Conservation (phyloP, 2,888 invertebrate species). For the Aquatica leii region DNA sequence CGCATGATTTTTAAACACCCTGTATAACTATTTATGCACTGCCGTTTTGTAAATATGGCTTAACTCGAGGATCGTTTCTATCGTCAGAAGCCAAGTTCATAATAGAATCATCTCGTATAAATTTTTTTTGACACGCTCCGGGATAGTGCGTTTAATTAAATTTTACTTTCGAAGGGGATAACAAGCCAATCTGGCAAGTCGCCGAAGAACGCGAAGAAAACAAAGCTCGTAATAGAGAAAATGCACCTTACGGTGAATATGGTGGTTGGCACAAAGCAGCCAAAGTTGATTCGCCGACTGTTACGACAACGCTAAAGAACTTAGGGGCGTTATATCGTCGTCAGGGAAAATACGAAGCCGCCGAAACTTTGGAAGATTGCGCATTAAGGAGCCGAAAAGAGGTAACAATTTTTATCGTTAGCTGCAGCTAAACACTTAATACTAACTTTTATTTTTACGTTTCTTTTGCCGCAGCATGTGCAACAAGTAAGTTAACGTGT, state of each 20-base stretch:
- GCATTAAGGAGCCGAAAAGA: slow-evolving; percentile 95
- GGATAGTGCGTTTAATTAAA: too few species aligned
- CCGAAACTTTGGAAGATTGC: slow-evolving; percentile 98
- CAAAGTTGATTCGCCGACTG: slow-evolving; percentile 96
- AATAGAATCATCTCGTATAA: too few species aligned
- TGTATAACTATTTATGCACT: slow-evolving; percentile 39
- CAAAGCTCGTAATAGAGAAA: slow-evolving; percentile 85
- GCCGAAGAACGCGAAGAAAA: slow-evolving; percentile 99
- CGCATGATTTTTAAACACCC: slow-evolving; percentile 41
- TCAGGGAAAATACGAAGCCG: slow-evolving; percentile 99
- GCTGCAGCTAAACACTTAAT: slow-evolving; percentile 20
- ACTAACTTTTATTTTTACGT: slow-evolving; percentile 12
- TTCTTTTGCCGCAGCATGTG: slow-evolving; percentile 66
- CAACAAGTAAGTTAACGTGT: slow-evolving; percentile 69
- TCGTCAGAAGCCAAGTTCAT: too few species aligned
- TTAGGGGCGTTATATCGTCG: slow-evolving; percentile 96
- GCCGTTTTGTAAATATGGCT: neutral
- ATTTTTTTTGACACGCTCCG: too few species aligned
- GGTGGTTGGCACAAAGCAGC: slow-evolving; percentile 99
- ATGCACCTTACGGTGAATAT: slow-evolving; percentile 89
- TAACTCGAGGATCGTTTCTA: too few species aligned
- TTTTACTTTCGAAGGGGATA: slow-evolving; percentile 70
- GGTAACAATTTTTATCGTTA: slow-evolving; percentile 63
- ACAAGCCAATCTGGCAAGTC: slow-evolving; percentile 97
- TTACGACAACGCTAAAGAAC: slow-evolving; percentile 98